These are phyloP conservation scores for Trichoplusia ni DNA, from an alignment of 1,140 invertebrate genomes.

Conservation along the genomic window DNA sequence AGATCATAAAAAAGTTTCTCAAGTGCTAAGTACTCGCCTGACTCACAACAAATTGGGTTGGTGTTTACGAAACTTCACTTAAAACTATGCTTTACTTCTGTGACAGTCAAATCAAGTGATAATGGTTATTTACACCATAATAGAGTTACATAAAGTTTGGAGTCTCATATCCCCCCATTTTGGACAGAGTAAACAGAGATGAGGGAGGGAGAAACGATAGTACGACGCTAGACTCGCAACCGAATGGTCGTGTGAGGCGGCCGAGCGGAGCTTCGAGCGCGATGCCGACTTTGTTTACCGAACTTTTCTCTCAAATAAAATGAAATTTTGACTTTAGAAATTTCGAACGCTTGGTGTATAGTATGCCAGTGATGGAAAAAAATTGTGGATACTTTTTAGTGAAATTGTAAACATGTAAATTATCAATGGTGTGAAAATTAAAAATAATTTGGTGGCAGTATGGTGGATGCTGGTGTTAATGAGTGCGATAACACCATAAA, in stretches of 20 bases:
- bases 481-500: slow-evolving; percentile 75
- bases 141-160: slow-evolving; percentile 36
- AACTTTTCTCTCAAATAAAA: slow-evolving; percentile 62
- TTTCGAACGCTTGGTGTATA: slow-evolving; percentile 32
- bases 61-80: slow-evolving; percentile 11
- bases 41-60: slow-evolving; percentile 12
- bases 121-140: slow-evolving; percentile 34
- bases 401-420: slow-evolving; percentile 71
- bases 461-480: slow-evolving; percentile 78
- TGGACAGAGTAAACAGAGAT: slow-evolving; percentile 75
- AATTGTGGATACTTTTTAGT: slow-evolving; percentile 40
- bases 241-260: slow-evolving; percentile 59
- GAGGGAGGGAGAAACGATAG: slow-evolving; percentile 72
- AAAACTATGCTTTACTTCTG: slow-evolving; percentile 5
- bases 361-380: slow-evolving; percentile 40
- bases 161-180: slow-evolving; percentile 73
- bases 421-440: slow-evolving; percentile 61
- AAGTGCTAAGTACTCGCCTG: slow-evolving; percentile 12
- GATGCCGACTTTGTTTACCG: slow-evolving; percentile 58
- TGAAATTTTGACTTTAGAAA: slow-evolving; percentile 44
- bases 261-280: slow-evolving; percentile 43
- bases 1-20: slow-evolving; percentile 30
- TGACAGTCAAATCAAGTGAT: slow-evolving; percentile 51
- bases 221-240: slow-evolving; percentile 64
- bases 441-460: slow-evolving; percentile 72